Conservation (phyloP, 1,140 invertebrate genomes). For the Brachionus rotundiformis region DNA sequence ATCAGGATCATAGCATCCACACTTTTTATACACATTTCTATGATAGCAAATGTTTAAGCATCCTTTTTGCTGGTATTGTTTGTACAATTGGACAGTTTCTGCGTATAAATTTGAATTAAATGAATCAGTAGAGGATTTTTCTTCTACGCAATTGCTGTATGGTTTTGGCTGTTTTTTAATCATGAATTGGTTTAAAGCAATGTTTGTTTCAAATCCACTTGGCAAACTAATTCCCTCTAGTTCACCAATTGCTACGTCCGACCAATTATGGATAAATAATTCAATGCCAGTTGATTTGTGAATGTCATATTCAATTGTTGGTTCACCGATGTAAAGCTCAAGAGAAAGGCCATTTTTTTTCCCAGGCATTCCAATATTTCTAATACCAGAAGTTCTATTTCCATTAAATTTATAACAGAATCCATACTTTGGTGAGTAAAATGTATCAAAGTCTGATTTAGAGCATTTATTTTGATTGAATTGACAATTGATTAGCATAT, state of each 20-base stretch:
- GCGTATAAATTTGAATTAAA: neutral
- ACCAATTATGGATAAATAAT: neutral
- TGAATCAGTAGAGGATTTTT: neutral
- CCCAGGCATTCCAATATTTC: neutral
- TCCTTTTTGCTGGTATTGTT: neutral
- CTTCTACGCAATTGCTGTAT: neutral
- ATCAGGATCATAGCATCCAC: neutral
- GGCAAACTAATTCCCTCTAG: neutral
- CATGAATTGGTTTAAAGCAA: neutral
- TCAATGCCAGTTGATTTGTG: neutral
- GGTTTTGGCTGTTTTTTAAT: neutral
- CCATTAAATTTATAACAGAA: conserved; percentile 5
- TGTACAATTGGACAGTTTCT: neutral
- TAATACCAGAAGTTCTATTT: neutral
- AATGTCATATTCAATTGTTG: neutral
- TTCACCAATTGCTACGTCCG: neutral
- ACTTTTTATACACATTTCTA: neutral
- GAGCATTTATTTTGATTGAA: neutral
- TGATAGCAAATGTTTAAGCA: neutral
- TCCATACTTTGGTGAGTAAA: neutral
- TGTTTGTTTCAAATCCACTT: conserved; percentile 14
- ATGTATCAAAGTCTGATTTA: neutral
- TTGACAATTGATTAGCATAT: neutral
- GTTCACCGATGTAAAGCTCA: neutral
- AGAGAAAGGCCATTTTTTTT: neutral